phyloP scores from a whole-genome alignment of 1,140 invertebrate genomes.

The Nephotettix cincticeps region DNA sequence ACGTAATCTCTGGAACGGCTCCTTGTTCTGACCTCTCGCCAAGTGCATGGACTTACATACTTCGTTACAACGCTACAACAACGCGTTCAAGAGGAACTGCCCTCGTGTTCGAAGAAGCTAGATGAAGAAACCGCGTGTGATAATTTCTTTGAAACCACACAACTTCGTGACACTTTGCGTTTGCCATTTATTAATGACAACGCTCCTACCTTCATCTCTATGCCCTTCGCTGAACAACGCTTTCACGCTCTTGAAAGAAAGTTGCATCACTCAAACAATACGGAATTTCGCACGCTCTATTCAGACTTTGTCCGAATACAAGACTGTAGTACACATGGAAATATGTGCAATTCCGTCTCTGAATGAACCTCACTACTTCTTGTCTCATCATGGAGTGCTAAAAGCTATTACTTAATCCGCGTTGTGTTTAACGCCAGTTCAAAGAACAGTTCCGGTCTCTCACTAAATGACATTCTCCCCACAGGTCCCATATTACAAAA shows the following conservation, averaged over 20 bases:
- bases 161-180: not conserved
- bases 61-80: not conserved
- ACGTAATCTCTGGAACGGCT: not conserved
- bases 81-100: not conserved
- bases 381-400: slow-evolving; percentile 42
- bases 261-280: not conserved
- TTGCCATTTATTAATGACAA: not conserved
- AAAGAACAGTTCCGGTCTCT: slow-evolving; percentile 43
- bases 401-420: slow-evolving; percentile 43
- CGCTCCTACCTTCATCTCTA: not conserved
- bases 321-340: slow-evolving; percentile 37
- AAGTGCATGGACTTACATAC: not conserved
- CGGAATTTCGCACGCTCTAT: slow-evolving; percentile 29
- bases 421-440: slow-evolving; percentile 48
- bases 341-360: not conserved
- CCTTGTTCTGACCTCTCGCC: not conserved
- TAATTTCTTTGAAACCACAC: not conserved
- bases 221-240: not conserved
- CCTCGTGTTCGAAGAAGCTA: too few species aligned
- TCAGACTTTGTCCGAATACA: slow-evolving; percentile 41
- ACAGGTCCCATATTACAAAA: slow-evolving; percentile 49
- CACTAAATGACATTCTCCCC: slow-evolving; percentile 47
- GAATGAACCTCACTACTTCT: slow-evolving; percentile 26
- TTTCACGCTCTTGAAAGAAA: slow-evolving; percentile 3
- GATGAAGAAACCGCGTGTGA: not conserved